Evolutionary conservation across 2,797 vertebrate species (phyloP).

Genomic region (Gastrophryne carolinensis): DNA sequence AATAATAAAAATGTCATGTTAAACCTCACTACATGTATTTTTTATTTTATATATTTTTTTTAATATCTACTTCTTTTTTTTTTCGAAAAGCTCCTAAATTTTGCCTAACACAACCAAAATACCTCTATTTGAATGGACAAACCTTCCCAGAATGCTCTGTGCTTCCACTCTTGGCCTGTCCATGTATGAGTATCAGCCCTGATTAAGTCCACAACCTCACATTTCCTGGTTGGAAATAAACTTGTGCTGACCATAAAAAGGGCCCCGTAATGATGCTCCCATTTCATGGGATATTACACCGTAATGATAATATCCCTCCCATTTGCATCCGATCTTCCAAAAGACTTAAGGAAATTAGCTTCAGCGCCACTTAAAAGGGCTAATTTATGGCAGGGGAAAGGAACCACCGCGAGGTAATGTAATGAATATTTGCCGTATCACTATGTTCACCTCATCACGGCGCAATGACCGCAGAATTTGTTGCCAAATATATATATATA

Average conservation of each 20-base stretch:
- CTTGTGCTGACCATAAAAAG: slow-evolving; percentile 84
- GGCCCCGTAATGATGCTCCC: slow-evolving; percentile 89
- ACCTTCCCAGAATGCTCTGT: slow-evolving; percentile 53
- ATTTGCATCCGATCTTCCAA: slow-evolving; percentile 94
- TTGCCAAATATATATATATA: slow-evolving; percentile 35
- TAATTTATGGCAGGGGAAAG: slow-evolving; percentile 91
- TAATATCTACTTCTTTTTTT: too few species aligned
- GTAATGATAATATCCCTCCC: slow-evolving; percentile 95
- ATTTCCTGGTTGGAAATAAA: slow-evolving; percentile 75
- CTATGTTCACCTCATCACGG: slow-evolving; percentile 74
- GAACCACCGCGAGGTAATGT: slow-evolving; percentile 84
- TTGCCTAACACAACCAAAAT: background rate
- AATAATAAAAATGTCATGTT: too few species aligned
- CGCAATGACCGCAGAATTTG: slow-evolving; percentile 66
- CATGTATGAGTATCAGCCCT: slow-evolving; percentile 56
- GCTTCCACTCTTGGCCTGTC: background rate
- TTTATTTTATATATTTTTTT: too few species aligned
- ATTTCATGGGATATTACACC: slow-evolving; percentile 99
- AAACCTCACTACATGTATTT: too few species aligned
- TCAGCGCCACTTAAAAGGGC: slow-evolving; percentile 84
- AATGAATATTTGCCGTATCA: slow-evolving; percentile 84
- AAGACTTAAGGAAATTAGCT: slow-evolving; percentile 87
- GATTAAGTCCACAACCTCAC: slow-evolving; percentile 66
- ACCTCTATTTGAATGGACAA: background rate
- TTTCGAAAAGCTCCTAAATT: too few species aligned